Percentiles rank a stretch among this genome's conserved stretches.
Evolutionary conservation across 2,113 vertebrate genomes (phyloP).

Genomic region (Epinephelus lanceolatus): DNA sequence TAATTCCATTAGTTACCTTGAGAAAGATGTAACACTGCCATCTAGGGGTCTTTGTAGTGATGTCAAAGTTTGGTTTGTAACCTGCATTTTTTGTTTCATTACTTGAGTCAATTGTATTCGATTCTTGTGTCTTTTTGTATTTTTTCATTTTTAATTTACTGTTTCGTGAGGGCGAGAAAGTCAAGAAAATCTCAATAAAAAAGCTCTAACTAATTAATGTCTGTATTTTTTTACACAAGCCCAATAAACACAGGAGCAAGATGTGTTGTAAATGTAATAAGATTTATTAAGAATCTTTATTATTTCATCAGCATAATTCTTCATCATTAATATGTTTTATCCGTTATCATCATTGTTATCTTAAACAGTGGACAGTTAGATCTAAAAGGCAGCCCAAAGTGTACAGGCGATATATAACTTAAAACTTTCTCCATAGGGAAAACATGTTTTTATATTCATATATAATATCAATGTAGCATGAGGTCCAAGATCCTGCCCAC

Average conservation of each 20-base stretch:
- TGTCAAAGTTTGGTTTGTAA: background rate
- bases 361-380: slow-evolving; percentile 88
- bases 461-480: slow-evolving; percentile 90
- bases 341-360: slow-evolving; percentile 82
- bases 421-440: slow-evolving; percentile 96
- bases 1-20: too few relatives aligned
- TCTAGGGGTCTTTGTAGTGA: slow-evolving; percentile 32
- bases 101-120: background rate
- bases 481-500: slow-evolving; percentile 88
- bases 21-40: slow-evolving; percentile 3
- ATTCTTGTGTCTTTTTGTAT: slow-evolving; percentile 22
- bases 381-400: slow-evolving; percentile 89
- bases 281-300: slow-evolving; percentile 89
- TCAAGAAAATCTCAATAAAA: background rate
- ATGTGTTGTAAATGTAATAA: slow-evolving; percentile 86
- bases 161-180: slow-evolving; percentile 19
- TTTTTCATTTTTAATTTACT: background rate
- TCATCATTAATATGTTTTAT: slow-evolving; percentile 82
- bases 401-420: slow-evolving; percentile 89
- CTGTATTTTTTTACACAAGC: background rate
- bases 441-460: slow-evolving; percentile 86
- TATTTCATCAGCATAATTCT: slow-evolving; percentile 84
- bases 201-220: background rate
- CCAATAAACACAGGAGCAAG: slow-evolving; percentile 40
- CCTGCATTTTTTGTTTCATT: slow-evolving; percentile 7